phyloP scores from a whole-genome alignment of 2,888 invertebrate species.

The Ametastegia equiseti region DNA sequence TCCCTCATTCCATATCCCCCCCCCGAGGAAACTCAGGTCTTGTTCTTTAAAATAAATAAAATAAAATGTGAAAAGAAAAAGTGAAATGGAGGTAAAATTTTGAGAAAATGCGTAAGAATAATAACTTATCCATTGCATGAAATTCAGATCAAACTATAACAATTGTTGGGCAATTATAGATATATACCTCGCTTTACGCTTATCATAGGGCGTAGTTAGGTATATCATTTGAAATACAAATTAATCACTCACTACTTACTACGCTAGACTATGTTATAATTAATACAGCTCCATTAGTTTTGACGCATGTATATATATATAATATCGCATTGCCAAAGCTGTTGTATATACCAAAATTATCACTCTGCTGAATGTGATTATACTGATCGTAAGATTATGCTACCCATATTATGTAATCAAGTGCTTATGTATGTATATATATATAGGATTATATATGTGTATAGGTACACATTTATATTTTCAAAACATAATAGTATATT shows the following conservation, averaged over 20 bases:
- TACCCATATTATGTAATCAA: slow-evolving; percentile 3
- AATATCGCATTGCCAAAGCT: slow-evolving; percentile 10
- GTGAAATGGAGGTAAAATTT: neutral
- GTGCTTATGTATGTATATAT: neutral
- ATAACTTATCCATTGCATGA: too few species aligned
- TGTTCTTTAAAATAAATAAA: neutral
- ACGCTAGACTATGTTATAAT: neutral
- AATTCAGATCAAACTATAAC: too few species aligned
- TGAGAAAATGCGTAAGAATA: too few species aligned
- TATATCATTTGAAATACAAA: too few species aligned
- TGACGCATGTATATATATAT: slow-evolving; percentile 3
- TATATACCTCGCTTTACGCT: too few species aligned
- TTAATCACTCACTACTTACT: too few species aligned
- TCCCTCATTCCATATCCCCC: neutral
- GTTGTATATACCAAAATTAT: slow-evolving; percentile 6
- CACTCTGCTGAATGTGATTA: neutral
- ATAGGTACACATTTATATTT: neutral
- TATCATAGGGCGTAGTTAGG: too few species aligned
- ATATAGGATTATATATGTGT: neutral
- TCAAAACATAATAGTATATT: neutral
- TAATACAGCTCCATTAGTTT: neutral
- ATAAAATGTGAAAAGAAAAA: neutral
- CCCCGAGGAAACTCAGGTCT: neutral
- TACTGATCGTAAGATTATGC: slow-evolving; percentile 10
- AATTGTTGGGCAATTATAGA: too few species aligned